Percentiles rank a stretch among this genome's conserved stretches.
Evolutionary conservation across 2,888 invertebrate species (phyloP).

Genomic region (Drosophila kanekoi): DNA sequence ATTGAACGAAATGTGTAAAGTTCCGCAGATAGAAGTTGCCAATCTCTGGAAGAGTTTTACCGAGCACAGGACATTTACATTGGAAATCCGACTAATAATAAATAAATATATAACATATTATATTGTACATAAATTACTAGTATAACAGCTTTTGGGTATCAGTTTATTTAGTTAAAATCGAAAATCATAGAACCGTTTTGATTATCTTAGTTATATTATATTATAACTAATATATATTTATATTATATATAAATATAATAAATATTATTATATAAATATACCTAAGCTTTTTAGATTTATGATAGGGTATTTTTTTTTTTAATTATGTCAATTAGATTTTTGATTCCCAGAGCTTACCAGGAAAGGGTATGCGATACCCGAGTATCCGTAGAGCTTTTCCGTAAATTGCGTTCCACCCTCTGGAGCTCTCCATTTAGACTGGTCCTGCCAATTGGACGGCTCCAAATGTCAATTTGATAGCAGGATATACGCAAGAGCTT

Average conservation of each 20-base stretch:
- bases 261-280: too few species aligned
- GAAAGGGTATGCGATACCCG: conserved; percentile 21
- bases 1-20: conserved; percentile 39
- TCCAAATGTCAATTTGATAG: conserved; percentile 73
- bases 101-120: not conserved
- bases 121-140: too few species aligned
- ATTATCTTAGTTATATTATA: not conserved
- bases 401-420: not conserved
- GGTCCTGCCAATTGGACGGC: conserved; percentile 32
- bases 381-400: not conserved
- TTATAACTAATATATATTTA: too few species aligned
- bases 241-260: too few species aligned
- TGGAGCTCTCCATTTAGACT: conserved; percentile 6
- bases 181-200: too few species aligned
- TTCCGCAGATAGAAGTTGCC: conserved; percentile 28
- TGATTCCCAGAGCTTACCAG: not conserved
- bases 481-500: conserved; percentile 69
- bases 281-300: not conserved
- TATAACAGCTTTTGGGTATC: too few species aligned
- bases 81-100: not conserved
- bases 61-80: not conserved
- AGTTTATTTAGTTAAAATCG: too few species aligned
- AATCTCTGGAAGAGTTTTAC: not conserved
- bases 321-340: too few species aligned
- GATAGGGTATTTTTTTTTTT: not conserved